These are phyloP conservation scores for Emydocephalus ijimae DNA, from an alignment of 2,113 vertebrate species.

Conservation along the genomic window DNA sequence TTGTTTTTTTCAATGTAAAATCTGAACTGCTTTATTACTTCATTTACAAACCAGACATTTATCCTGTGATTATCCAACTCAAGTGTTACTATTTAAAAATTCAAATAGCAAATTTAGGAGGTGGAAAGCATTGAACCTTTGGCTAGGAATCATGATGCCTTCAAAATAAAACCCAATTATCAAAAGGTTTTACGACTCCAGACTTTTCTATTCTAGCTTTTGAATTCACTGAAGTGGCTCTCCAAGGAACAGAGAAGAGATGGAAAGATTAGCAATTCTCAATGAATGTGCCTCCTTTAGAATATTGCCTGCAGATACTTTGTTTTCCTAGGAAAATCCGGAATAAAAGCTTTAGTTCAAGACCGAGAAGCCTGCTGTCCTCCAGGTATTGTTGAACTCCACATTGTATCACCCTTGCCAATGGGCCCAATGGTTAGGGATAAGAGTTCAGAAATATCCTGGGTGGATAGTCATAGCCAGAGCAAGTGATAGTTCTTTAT, in stretches of 20 bases:
- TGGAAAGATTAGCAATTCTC: background rate
- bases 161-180: conserved; percentile 19
- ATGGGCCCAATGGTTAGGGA: background rate
- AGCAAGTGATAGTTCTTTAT: background rate
- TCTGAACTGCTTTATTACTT: background rate
- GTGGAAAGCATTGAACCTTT: conserved; percentile 13
- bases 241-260: background rate
- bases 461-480: background rate
- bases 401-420: background rate
- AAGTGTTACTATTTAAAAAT: conserved; percentile 9
- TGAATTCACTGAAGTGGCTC: background rate
- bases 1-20: background rate
- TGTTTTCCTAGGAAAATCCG: background rate
- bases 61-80: conserved; percentile 8
- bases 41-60: background rate
- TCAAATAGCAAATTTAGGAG: conserved; percentile 46
- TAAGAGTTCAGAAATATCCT: background rate
- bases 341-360: background rate
- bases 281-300: background rate
- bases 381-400: background rate
- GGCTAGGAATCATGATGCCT: background rate
- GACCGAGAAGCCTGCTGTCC: background rate
- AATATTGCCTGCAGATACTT: background rate
- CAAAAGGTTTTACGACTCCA: background rate
- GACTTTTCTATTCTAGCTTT: background rate